Percentiles rank a stretch among this genome's conserved stretches.
phyloP scores from a whole-genome alignment of 2,888 invertebrate species.

The Acanthopleura granulata region DNA sequence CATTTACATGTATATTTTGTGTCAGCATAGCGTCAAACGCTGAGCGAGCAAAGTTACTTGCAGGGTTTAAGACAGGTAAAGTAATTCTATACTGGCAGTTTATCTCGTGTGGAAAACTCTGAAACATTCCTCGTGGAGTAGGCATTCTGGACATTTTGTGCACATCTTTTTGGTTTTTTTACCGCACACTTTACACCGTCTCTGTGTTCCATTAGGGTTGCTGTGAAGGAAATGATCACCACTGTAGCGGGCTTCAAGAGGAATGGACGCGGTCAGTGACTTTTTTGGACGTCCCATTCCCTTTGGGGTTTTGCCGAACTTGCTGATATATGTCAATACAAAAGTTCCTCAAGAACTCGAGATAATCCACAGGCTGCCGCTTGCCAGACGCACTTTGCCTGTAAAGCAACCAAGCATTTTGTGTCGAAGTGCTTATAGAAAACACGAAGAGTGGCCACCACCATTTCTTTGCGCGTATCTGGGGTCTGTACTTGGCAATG shows the following conservation, averaged over 20 bases:
- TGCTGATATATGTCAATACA: too few relatives aligned
- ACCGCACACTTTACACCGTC: not conserved
- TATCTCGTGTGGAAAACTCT: not conserved
- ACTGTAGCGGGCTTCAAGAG: too few relatives aligned
- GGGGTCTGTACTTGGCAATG: not conserved
- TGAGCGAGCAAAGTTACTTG: too few relatives aligned
- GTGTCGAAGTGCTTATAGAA: not conserved
- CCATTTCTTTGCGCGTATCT: not conserved
- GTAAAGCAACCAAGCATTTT: not conserved
- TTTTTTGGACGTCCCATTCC: too few relatives aligned
- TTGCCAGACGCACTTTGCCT: not conserved
- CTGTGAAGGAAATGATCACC: not conserved
- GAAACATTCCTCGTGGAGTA: not conserved
- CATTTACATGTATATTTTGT: too few relatives aligned
- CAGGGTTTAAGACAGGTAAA: too few relatives aligned
- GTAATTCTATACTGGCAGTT: too few relatives aligned
- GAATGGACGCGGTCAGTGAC: too few relatives aligned
- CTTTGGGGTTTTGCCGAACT: too few relatives aligned
- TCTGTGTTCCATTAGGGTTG: not conserved
- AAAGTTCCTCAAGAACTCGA: not conserved
- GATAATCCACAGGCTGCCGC: not conserved
- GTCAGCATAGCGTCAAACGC: too few relatives aligned
- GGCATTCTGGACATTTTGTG: not conserved
- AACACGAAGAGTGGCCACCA: not conserved
- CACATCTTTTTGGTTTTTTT: not conserved